A percentile compares a stretch with the other conserved stretches of the same genome.
phyloP scores from a whole-genome alignment of 2,888 invertebrate species.

The Yponomeuta plumbellus region DNA sequence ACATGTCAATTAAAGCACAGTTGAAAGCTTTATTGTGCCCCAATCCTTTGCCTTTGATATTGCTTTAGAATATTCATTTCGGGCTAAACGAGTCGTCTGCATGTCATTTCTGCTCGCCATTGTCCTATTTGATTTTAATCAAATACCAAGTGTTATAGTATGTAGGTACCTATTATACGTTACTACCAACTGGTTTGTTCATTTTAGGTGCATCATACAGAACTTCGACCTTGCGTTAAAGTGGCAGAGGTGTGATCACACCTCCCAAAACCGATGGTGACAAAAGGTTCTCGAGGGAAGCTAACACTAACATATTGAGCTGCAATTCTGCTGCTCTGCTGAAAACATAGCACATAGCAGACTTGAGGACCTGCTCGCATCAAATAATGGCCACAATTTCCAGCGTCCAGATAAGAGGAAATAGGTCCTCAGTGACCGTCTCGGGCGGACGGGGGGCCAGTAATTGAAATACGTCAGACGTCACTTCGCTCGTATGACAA shows the following conservation, averaged over 20 bases:
- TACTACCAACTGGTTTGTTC: no score
- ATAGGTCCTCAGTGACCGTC: not conserved
- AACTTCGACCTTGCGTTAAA: no score
- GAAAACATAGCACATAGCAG: not conserved
- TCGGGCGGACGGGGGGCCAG: constrained; percentile 24
- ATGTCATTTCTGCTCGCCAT: no score
- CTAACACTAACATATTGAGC: no score
- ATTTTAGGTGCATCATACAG: no score
- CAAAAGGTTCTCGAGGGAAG: no score
- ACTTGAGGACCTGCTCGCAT: not conserved
- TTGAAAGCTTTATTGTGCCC: not conserved
- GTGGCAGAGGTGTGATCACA: no score
- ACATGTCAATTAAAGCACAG: not conserved
- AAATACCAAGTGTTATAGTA: no score
- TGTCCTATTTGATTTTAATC: no score
- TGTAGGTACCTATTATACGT: no score
- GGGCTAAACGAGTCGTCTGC: not conserved
- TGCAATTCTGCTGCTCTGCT: no score
- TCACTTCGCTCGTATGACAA: constrained; percentile 45
- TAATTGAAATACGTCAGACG: constrained; percentile 61
- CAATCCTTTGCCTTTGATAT: not conserved
- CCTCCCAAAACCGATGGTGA: no score
- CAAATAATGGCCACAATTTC: not conserved
- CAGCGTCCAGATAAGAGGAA: constrained; percentile 1
- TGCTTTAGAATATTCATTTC: not conserved